These are phyloP conservation scores for Upupa epops DNA, from an alignment of 2,113 vertebrate genomes.

Conservation along the genomic window DNA sequence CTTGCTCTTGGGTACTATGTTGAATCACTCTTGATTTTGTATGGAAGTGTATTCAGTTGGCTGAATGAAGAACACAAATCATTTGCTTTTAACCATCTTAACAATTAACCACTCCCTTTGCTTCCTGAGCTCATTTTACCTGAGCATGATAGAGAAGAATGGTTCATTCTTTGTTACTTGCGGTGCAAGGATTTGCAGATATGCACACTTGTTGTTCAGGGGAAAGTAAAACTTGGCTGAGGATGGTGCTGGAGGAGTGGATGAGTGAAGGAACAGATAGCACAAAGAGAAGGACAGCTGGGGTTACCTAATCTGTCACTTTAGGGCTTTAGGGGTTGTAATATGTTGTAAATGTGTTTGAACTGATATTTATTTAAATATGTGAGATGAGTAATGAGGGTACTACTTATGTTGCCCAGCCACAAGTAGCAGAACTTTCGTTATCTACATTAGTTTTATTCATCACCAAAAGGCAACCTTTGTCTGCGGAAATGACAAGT, in stretches of 20 bases:
- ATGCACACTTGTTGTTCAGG: accelerated
- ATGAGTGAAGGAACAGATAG: background rate
- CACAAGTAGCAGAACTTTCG: background rate
- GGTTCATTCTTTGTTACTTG: background rate
- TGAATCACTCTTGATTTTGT: background rate
- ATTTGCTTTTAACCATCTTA: background rate
- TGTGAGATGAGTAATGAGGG: background rate
- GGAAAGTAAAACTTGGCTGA: background rate
- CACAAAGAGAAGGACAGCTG: background rate
- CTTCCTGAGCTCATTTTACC: background rate
- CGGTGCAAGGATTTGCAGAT: no score
- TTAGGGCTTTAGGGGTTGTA: background rate
- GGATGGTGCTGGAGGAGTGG: background rate
- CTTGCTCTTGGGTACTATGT: background rate
- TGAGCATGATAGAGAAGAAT: background rate
- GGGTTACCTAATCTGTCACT: background rate
- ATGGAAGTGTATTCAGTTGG: background rate
- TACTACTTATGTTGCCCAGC: background rate
- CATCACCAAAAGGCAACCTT: background rate
- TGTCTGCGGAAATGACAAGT: background rate
- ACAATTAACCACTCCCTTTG: accelerated
- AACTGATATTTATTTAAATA: background rate
- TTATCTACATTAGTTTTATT: background rate
- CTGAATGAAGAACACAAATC: background rate
- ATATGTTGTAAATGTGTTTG: background rate